Base-by-base conservation (phyloP, 2,113 vertebrate genomes). In the Cercocebus atys region DNA sequence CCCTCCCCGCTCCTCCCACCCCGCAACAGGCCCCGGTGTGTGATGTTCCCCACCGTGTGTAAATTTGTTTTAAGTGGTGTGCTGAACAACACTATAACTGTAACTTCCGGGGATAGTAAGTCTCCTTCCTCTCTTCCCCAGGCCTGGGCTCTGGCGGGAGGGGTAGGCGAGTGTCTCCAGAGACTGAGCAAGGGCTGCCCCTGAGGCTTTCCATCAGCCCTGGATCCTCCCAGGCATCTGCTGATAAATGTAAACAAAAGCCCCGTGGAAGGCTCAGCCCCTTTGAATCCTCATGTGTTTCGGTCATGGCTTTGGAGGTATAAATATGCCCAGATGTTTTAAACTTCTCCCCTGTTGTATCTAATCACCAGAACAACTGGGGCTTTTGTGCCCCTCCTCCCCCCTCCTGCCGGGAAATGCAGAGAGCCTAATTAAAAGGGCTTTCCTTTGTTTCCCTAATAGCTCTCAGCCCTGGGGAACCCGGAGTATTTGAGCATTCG, bases 251-350 rank as follows among this genome's bases (percentile, higher is more conserved):
- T 38, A 68, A 96, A 93, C 38, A 75, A 88, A 89, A 70, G 64
- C 78, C 6, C 0, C 40, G 35, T 92, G 61, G 61, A 88, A 68
- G 73, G 47, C n/a, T 92, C 72, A 27, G 68, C 70, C 38, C 4
- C 4, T 91, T 76, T 70, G 57, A 81, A 52, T 52, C 81, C 93
- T 66, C 17, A 0, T 64, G 59, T 68, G 68, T 52, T 97, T 85
- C 2, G 1, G 92, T 47, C 84, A 66, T 57, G 73, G 78, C 82
- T 97, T 84, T 75, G 70, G 95, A 79, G 40, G 17, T 68, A 18
- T 95, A 97, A 96, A 96, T 59, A 93, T 5, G 73, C 90, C 90
- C 97, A 97, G 97, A 96, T 95, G 94, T 96, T 96, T 92, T 72
- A 8, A 90, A 79, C 79, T 66, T 95, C 81, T 25, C 70, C 35